Evolutionary conservation across 2,888 invertebrate genomes (phyloP).

Genomic region (Microplitis manilae): DNA sequence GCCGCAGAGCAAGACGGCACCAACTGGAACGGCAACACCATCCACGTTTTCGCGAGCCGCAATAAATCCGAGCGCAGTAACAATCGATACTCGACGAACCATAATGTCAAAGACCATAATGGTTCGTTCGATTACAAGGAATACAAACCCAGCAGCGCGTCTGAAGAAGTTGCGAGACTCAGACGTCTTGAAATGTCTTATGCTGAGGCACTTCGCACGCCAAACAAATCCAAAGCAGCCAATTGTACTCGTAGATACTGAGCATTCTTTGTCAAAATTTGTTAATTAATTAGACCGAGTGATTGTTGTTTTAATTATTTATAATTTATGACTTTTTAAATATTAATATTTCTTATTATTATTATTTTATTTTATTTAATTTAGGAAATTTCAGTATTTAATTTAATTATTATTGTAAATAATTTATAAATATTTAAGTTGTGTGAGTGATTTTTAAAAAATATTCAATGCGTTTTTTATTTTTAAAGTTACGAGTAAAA

Average conservation of each 20-base stretch:
- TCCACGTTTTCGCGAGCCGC: constrained; percentile 76
- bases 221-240: constrained; percentile 74
- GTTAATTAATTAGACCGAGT: neutral
- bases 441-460: no score
- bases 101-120: constrained; percentile 55
- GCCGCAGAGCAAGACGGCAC: constrained; percentile 63
- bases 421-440: no score
- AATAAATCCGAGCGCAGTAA: constrained; percentile 72
- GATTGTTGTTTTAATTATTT: neutral
- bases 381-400: no score
- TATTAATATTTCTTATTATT: no score
- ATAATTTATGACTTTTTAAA: no score
- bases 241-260: constrained; percentile 51
- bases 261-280: neutral
- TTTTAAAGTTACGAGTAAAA: no score
- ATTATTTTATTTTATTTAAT: no score
- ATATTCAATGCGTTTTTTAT: no score
- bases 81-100: constrained; percentile 41
- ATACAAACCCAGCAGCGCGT: constrained; percentile 81
- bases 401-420: no score
- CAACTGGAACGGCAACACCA: constrained; percentile 82
- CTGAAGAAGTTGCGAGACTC: constrained; percentile 86
- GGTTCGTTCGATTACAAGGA: constrained; percentile 65
- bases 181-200: constrained; percentile 87
- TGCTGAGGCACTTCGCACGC: constrained; percentile 86